phyloP scores from a whole-genome alignment of 2,113 vertebrate genomes.

The Antechinus stuartii region DNA sequence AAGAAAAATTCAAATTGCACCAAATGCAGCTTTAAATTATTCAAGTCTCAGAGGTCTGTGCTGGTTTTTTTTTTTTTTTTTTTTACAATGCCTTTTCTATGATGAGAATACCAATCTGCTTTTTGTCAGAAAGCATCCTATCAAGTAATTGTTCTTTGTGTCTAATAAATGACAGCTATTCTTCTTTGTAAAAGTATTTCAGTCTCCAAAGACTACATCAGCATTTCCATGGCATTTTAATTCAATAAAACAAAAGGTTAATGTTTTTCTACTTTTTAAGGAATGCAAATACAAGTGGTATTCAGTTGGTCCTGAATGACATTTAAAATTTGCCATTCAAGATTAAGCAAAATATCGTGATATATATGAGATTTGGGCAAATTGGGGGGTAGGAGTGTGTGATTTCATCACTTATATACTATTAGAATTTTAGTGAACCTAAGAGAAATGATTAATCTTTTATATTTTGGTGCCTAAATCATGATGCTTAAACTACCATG shows the following conservation, averaged over 20 bases:
- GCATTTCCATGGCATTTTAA: constrained; percentile 90
- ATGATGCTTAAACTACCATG: background rate
- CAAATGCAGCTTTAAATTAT: constrained; percentile 93
- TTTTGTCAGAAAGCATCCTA: constrained; percentile 89
- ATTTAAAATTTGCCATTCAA: constrained; percentile 84
- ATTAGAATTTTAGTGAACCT: constrained; percentile 58
- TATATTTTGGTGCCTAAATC: constrained; percentile 25
- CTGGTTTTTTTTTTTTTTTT: constrained; percentile 74
- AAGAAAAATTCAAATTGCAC: constrained; percentile 93
- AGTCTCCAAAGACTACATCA: constrained; percentile 88
- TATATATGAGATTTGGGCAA: constrained; percentile 72
- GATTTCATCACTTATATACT: constrained; percentile 62
- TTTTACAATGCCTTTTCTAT: constrained; percentile 88
- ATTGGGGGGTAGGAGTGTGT: background rate
- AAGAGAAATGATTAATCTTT: constrained; percentile 58
- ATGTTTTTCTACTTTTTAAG: constrained; percentile 87
- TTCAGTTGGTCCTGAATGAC: constrained; percentile 84
- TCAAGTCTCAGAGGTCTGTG: constrained; percentile 90
- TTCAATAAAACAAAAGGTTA: constrained; percentile 92
- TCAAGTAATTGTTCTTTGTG: constrained; percentile 89
- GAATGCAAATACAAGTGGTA: constrained; percentile 86
- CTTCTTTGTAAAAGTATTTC: constrained; percentile 87
- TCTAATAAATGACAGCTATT: constrained; percentile 90
- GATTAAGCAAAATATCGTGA: constrained; percentile 76
- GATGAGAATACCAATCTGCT: constrained; percentile 90